These are phyloP conservation scores for Leucosticte australis DNA, from an alignment of 2,113 vertebrate genomes.

Conservation along the genomic window DNA sequence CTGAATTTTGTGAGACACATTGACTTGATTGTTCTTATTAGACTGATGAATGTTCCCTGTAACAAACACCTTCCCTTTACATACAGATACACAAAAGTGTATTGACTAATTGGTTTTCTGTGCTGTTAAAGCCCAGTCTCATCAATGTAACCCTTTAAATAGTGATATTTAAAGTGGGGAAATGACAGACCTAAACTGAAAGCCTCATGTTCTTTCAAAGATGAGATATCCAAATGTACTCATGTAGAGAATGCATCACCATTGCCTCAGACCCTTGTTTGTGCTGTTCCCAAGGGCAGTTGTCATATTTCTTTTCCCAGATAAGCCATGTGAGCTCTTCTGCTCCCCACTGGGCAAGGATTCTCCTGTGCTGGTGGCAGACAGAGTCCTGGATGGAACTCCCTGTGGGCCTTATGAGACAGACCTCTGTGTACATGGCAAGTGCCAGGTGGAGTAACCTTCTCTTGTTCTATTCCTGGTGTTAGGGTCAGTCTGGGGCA, in stretches of 20 bases:
- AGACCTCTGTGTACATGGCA: slow-evolving; percentile 93
- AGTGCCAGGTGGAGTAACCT: slow-evolving; percentile 85
- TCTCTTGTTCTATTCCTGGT: slow-evolving; percentile 9
- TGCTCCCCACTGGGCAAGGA: slow-evolving; percentile 88
- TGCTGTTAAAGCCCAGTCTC: not conserved
- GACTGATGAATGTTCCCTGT: not conserved
- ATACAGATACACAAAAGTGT: not conserved
- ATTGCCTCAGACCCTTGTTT: not conserved
- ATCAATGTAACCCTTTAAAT: not conserved
- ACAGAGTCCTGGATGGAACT: slow-evolving; percentile 93
- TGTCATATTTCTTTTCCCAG: slow-evolving; percentile 66
- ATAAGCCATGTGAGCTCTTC: slow-evolving; percentile 90
- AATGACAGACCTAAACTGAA: not conserved
- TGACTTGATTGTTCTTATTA: not conserved
- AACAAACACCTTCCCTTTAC: not conserved
- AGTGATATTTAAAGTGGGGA: not conserved
- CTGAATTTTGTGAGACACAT: not conserved
- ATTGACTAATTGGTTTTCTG: not conserved
- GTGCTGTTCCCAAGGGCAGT: not conserved
- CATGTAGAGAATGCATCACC: not conserved
- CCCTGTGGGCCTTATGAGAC: slow-evolving; percentile 93
- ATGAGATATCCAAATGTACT: not conserved
- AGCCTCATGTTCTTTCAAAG: not conserved
- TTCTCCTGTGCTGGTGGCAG: slow-evolving; percentile 82
- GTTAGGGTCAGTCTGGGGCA: not conserved